phyloP scores from a whole-genome alignment of 2,888 invertebrate genomes.

The Athrips mouffetella region DNA sequence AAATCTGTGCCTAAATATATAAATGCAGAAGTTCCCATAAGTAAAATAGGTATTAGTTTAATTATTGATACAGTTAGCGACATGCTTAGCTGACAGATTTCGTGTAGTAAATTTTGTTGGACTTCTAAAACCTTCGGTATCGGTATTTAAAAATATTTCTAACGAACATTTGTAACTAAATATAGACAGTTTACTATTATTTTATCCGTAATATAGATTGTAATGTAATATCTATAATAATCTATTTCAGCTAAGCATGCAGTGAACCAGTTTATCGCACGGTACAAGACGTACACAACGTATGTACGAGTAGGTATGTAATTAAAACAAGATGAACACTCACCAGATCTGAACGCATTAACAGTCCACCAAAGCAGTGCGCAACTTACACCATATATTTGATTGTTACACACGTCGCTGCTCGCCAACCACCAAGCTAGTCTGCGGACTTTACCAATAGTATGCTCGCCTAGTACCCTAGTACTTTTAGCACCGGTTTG shows the following conservation, averaged over 20 bases:
- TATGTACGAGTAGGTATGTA: conserved; percentile 31
- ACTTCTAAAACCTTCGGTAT: no score
- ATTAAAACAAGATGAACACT: conserved; percentile 74
- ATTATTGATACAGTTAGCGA: conserved; percentile 7
- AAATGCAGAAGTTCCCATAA: conserved; percentile 17
- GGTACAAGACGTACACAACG: conserved; percentile 44
- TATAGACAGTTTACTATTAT: no score
- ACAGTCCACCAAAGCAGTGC: conserved; percentile 78
- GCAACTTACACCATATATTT: conserved; percentile 64
- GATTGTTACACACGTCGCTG: conserved; percentile 66
- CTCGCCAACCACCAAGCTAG: conserved; percentile 71
- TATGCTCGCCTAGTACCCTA: conserved; percentile 72
- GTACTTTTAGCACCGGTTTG: conserved; percentile 57
- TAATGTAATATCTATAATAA: not conserved
- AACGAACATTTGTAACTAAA: no score
- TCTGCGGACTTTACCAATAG: conserved; percentile 64
- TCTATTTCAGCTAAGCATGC: not conserved
- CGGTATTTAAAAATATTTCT: no score
- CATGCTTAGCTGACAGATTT: conserved; percentile 13
- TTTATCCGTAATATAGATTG: no score
- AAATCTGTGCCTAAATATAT: conserved; percentile 13
- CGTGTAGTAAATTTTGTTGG: no score
- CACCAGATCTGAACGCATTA: conserved; percentile 73
- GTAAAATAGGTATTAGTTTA: conserved; percentile 17
- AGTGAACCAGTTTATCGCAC: conserved; percentile 10